Evolutionary conservation across 2,797 vertebrate genomes (phyloP).

Genomic region (Cottoperca gobio): DNA sequence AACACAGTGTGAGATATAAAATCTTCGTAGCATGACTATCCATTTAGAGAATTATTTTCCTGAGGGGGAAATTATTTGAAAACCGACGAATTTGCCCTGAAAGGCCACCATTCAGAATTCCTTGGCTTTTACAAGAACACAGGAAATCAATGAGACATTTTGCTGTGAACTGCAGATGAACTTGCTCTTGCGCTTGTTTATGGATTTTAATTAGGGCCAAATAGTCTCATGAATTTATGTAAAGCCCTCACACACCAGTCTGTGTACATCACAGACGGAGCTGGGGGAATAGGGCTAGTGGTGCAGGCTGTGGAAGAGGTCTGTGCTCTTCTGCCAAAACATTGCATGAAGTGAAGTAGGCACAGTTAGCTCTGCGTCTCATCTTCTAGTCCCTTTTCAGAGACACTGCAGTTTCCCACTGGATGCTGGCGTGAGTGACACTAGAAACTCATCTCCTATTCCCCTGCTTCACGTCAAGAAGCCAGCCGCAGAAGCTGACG

Average conservation of each 20-base stretch:
- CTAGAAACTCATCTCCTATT: slow-evolving; percentile 59
- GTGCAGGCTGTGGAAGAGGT: slow-evolving; percentile 46
- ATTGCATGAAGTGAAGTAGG: slow-evolving; percentile 49
- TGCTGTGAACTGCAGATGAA: slow-evolving; percentile 78
- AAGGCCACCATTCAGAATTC: slow-evolving; percentile 48
- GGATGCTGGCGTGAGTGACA: slow-evolving; percentile 68
- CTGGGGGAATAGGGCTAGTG: slow-evolving; percentile 40
- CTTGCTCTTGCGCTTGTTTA: slow-evolving; percentile 68
- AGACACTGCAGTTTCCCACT: slow-evolving; percentile 60
- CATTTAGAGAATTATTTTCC: slow-evolving; percentile 40
- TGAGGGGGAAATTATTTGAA: slow-evolving; percentile 36
- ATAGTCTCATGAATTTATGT: slow-evolving; percentile 76
- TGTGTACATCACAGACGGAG: slow-evolving; percentile 47
- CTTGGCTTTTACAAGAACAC: slow-evolving; percentile 50
- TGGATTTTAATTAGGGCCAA: slow-evolving; percentile 77
- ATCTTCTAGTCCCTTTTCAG: slow-evolving; percentile 74
- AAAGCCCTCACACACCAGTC: slow-evolving; percentile 46
- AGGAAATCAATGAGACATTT: slow-evolving; percentile 75
- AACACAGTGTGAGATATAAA: slow-evolving; percentile 14
- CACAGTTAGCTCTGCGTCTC: slow-evolving; percentile 62
- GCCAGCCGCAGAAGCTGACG: slow-evolving; percentile 51
- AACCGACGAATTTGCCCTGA: slow-evolving; percentile 36
- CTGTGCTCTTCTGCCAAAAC: slow-evolving; percentile 63
- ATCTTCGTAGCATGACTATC: not conserved
- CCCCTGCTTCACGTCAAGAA: slow-evolving; percentile 50